phyloP scores from a whole-genome alignment of 2,888 invertebrate genomes.

The Megalurothrips usitatus region DNA sequence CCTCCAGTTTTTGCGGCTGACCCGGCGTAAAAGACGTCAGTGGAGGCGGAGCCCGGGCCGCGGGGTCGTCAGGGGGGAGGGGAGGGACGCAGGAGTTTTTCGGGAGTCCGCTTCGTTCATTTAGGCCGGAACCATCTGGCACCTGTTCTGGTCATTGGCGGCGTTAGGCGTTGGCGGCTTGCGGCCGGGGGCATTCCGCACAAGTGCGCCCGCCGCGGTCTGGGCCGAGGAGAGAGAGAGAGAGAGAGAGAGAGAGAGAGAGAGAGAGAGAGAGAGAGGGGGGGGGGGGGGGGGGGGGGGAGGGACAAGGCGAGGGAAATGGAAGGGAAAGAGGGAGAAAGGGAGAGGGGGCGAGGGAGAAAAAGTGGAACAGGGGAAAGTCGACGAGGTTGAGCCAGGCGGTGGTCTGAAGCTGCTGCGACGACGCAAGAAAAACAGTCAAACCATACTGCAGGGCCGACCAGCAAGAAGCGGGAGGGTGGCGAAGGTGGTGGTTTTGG shows the following conservation, averaged over 20 bases:
- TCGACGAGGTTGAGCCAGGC: neutral
- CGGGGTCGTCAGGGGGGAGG: neutral
- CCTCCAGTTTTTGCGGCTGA: neutral
- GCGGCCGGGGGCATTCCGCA: neutral
- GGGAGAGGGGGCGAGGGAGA: neutral
- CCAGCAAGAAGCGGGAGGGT: neutral
- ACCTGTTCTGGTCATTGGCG: conserved; percentile 10
- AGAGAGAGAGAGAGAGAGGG: no score
- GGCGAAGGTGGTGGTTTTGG: neutral
- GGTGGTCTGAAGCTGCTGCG: neutral
- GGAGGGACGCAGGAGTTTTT: neutral
- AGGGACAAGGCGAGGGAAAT: neutral
- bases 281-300: neutral
- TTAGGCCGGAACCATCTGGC: conserved; percentile 4
- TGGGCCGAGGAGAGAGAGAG: no score
- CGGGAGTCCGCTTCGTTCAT: neutral
- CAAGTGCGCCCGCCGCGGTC: neutral
- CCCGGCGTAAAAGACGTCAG: neutral
- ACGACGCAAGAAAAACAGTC: conserved; percentile 7
- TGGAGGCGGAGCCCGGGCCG: neutral
- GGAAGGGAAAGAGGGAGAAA: neutral
- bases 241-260: no score
- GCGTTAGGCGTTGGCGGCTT: neutral
- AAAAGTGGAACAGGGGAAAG: neutral
- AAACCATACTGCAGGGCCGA: neutral